Evolutionary conservation across 1,140 invertebrate species (phyloP).

Genomic region (Pinna nobilis): DNA sequence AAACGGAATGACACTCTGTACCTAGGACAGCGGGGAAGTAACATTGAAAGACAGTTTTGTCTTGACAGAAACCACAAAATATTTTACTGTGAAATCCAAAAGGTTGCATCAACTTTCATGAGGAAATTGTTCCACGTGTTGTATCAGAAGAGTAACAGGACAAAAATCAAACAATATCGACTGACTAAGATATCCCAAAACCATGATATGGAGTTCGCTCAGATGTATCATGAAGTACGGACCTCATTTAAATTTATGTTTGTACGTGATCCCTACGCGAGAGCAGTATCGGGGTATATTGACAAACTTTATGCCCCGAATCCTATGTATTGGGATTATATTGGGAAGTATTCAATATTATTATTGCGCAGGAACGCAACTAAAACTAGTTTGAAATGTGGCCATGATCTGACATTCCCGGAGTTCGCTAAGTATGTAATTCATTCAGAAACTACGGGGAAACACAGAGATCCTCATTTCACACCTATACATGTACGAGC

Average conservation of each 20-base stretch:
- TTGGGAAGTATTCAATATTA: conserved; percentile 11
- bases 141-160: not conserved
- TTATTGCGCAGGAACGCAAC: not conserved
- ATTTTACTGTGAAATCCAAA: conserved; percentile 34
- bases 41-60: no score
- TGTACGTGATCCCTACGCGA: conserved; percentile 37
- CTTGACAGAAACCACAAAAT: conserved; percentile 28
- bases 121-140: conserved; percentile 11
- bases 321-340: conserved; percentile 28
- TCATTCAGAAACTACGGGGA: conserved; percentile 5
- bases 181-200: not conserved
- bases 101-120: conserved; percentile 34
- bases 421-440: conserved; percentile 52
- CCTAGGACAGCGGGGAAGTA: no score
- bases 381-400: conserved; percentile 12
- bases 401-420: conserved; percentile 41
- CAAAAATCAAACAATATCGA: not conserved
- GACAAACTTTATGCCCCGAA: conserved; percentile 41
- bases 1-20: no score
- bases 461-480: conserved; percentile 37
- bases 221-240: not conserved
- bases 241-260: conserved; percentile 41
- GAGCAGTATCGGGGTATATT: conserved; percentile 40
- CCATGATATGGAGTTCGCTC: not conserved
- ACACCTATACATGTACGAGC: conserved; percentile 36